Base-by-base conservation (phyloP, 1,140 invertebrate species). In the Camponotus vicinus region DNA sequence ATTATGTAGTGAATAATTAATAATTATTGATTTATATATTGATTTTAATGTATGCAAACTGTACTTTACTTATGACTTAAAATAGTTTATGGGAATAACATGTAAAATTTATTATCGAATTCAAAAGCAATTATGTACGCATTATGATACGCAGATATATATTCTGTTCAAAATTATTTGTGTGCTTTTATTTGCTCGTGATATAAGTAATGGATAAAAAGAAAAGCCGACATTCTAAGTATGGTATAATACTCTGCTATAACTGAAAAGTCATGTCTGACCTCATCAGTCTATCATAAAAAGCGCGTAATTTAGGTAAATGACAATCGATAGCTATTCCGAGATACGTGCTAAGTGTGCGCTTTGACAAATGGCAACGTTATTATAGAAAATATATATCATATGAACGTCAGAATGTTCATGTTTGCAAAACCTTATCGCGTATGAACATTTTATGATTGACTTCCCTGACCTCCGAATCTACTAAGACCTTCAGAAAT, bases 291-390 rank as follows among this genome's bases (percentile, higher is more conserved):
- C 69, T 61, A 77, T 21, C 37, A 61, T 61, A 83, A 83, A 83
- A 83, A 78, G 8, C 45, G 49, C 37, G 61, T 85, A 85, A 85
- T 85, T 85, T 85, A 85, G 73, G 73, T 85, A 85, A 85, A 78
- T 85, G 82, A 85, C 59, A 85, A 85, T 85, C 82, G 73, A 85
- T 85, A 85, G 40, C 21, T 85, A 66, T 85, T 85, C 63, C 73
- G 59, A 78, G 82, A 34, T 8, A 83, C n/a, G 78, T 57, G 66
- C 49, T 80, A 83, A 73, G 55, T 75, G 79, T 40, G 8, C 34
- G 18, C 45, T 83, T 7, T 83, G 42, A 83, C 55, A 75, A 83
- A 83, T 75, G 67, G 18, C n/a, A 73, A 83, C 55, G 69, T 73
- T 52, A 61, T 82, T 73, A 73, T 83, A 27, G 55, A 83, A 83